phyloP scores from a whole-genome alignment of 53 echinoderm and acorn worm genomes.

The Holothuria scabra region DNA sequence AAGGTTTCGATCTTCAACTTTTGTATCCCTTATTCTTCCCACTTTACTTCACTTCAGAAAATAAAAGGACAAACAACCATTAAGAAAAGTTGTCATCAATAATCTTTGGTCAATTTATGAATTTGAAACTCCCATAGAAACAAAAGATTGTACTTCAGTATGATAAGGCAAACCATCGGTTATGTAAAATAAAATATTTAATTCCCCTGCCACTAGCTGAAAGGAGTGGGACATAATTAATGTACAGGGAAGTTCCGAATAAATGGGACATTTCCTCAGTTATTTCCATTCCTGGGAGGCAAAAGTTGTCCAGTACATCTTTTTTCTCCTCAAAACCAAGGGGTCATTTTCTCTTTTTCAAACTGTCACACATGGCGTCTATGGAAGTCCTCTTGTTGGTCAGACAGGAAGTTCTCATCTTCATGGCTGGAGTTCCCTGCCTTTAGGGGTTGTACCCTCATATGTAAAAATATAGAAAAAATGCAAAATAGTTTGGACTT shows the following conservation, averaged over 20 bases:
- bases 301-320: background rate
- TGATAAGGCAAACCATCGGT: too few relatives aligned
- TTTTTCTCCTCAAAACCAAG: background rate
- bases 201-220: background rate
- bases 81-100: too few relatives aligned
- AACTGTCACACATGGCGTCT: conserved; percentile 11
- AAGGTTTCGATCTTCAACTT: too few relatives aligned
- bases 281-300: conserved; percentile 3
- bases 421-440: background rate
- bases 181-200: too few relatives aligned
- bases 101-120: too few relatives aligned
- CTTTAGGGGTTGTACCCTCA: conserved; percentile 1
- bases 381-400: background rate
- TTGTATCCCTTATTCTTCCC: too few relatives aligned
- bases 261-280: conserved; percentile 23
- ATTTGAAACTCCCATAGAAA: too few relatives aligned
- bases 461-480: background rate
- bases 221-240: background rate
- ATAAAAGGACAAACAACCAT: too few relatives aligned
- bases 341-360: background rate
- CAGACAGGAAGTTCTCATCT: conserved; percentile 9
- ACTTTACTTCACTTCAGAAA: too few relatives aligned
- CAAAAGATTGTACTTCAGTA: too few relatives aligned
- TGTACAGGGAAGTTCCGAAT: conserved; percentile 12
- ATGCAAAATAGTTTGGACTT: background rate